Base-by-base conservation (phyloP, 2,888 invertebrate genomes). In the Andrena camellia region DNA sequence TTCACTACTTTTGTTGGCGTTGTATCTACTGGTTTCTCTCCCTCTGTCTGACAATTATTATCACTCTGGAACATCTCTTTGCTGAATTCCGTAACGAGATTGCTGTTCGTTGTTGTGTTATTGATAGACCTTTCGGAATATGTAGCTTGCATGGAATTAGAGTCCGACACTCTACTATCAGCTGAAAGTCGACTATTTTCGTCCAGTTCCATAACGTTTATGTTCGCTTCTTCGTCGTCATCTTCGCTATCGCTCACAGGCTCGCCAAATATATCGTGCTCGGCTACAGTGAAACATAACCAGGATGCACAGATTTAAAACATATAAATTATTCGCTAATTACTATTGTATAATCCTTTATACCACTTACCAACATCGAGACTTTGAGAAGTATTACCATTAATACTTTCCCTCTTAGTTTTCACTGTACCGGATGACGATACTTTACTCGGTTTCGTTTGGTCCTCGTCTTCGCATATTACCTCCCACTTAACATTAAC, bases 201-300 rank as follows among this genome's bases (percentile, higher is more conserved):
- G 90, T 97, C 98, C 86, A 97, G 95, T 91, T 98, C 97, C 92
- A 96, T 94, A 2, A 97, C 96, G 94, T 97, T 97, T 29, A 96
- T 95, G 90, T 94, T 96, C 20, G 95, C 95, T 78, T 96, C 96
- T 86, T 96, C 96, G 81, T 97, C 97, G 87, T 98, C 98, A 75
- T 97, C 97, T 84, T 97, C 97, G 52, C 98, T 98, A 89, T 98
- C 98, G 91, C 98, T 98, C 0, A 99, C 97, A 42, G 97, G 97
- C 86, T 98, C 98, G 42, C 99, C 99, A 94, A 99, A 99, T 91
- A 98, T 98, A 89, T 98, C 98, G 89, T 97, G 97, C 90, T 97
- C 97, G 67, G 96, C 96, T 92, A 50, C 0, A 50, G 17, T 4
- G 6, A 17, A 50, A 50, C 8, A 57, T 17, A 35, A n/a, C 1